Base-by-base conservation (phyloP, 1,140 invertebrate genomes). In the Adelges cooleyi region DNA sequence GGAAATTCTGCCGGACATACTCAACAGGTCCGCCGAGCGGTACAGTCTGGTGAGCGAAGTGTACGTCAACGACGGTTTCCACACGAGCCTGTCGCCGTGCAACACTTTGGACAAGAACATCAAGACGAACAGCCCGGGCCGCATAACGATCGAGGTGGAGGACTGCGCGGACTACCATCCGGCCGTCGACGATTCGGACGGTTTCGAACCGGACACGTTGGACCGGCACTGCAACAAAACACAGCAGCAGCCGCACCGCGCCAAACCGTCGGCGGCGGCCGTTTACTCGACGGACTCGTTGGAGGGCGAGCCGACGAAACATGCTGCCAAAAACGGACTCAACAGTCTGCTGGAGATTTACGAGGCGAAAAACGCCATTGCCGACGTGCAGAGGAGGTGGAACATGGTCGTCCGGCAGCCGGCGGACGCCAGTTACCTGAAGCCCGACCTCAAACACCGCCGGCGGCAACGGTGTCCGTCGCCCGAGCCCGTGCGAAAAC, bases 161-260 rank as follows among this genome's bases (percentile, higher is more conserved):
- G 86, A 86, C 72, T 80, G 83, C 1, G 80, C 84, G 1, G 80
- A 79, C 70, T 65, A 56, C 11, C 68, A 69, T 54, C 53, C 59
- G 0, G 15, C 0, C 22, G 80, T 82, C 13, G 80, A 84, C 49
- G 84, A 86, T 67, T 85, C 83, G 2, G 87, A 90, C 68, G 79
- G 79, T 59, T 90, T 89, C 70, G 88, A 91, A 72, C 87, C 87
- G 0, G 89, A 91, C 69, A 91, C 89, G 0, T 74, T 90, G 23
- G 88, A 90, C 71, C 76, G 88, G n/a, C 89, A 89, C 72, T 84
- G 86, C 40, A 81, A 78, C 69, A 87, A 84, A 71, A 71, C 81
- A 3, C 80, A 79, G 67, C 74, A 77, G 22, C 56, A 66, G 13
- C 42, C 10, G 33, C 42, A 23, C 36, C 33, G n/a, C 15, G 23